Percentiles rank a stretch among this genome's conserved stretches.
phyloP scores from a whole-genome alignment of 2,888 invertebrate genomes.

The Tricholauxania praeusta region DNA sequence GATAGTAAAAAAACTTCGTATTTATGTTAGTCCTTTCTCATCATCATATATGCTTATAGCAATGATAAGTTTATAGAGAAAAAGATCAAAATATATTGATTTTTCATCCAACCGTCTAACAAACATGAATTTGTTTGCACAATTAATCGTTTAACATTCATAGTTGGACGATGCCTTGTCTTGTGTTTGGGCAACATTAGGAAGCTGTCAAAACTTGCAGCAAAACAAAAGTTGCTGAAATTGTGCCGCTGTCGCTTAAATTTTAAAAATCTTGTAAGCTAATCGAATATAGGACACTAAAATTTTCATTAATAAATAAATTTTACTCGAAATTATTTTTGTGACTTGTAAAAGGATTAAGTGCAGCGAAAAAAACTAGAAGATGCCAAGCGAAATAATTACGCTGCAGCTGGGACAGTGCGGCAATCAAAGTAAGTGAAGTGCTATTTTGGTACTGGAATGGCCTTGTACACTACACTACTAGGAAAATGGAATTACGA shows the following conservation, averaged over 20 bases:
- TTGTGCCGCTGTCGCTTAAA: not conserved
- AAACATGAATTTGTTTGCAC: no score
- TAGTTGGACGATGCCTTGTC: no score
- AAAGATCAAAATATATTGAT: no score
- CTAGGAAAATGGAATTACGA: no score
- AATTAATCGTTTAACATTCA: no score
- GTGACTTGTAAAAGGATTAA: not conserved
- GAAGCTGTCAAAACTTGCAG: not conserved
- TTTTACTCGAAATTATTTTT: not conserved
- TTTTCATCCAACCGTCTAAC: no score
- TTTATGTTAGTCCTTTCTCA: no score
- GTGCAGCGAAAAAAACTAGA: slow-evolving; percentile 17
- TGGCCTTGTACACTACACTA: no score
- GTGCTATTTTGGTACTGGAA: no score
- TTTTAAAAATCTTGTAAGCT: not conserved
- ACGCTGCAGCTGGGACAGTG: slow-evolving; percentile 99
- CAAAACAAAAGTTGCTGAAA: not conserved
- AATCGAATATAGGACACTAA: not conserved
- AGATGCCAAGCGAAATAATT: slow-evolving; percentile 98
- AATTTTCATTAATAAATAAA: not conserved
- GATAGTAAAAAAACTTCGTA: no score
- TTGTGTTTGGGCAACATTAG: not conserved
- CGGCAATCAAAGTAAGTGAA: slow-evolving; percentile 93
- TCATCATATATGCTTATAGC: no score
- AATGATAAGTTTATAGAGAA: no score